These are phyloP conservation scores for Oxyruncus cristatus DNA, from an alignment of 2,113 vertebrate species.

Conservation along the genomic window DNA sequence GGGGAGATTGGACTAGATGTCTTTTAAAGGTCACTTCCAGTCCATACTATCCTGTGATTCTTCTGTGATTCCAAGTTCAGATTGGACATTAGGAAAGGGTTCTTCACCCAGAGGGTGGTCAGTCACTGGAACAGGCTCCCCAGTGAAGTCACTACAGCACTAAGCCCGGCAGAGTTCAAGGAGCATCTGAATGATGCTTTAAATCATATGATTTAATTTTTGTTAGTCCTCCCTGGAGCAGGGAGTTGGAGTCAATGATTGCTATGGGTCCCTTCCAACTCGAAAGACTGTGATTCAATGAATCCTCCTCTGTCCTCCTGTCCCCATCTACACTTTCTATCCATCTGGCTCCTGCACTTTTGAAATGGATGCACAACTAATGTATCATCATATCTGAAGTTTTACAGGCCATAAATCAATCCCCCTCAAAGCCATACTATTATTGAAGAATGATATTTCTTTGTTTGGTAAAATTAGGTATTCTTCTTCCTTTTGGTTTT, in stretches of 20 bases:
- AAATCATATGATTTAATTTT: not conserved
- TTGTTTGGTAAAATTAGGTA: not conserved
- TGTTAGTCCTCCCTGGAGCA: not conserved
- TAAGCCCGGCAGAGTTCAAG: not conserved
- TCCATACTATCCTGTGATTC: not conserved
- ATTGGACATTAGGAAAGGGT: not conserved
- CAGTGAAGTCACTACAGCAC: not conserved
- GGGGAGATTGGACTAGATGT: not conserved
- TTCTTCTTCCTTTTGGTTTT: not conserved
- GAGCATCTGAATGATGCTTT: not conserved
- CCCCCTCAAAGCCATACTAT: not conserved
- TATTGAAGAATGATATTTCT: not conserved
- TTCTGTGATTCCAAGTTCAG: not conserved
- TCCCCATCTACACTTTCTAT: not conserved
- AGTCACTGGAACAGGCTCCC: not conserved
- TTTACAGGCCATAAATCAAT: not conserved
- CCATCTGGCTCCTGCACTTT: not conserved
- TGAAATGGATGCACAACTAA: not conserved
- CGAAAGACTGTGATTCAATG: not conserved
- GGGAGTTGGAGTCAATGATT: not conserved
- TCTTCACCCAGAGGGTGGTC: not conserved
- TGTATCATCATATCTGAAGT: not conserved
- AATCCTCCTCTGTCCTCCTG: not conserved
- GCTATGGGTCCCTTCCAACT: not conserved
- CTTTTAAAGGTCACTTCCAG: not conserved